Conservation (phyloP, 2,888 invertebrate species). For the Rotaria socialis region DNA sequence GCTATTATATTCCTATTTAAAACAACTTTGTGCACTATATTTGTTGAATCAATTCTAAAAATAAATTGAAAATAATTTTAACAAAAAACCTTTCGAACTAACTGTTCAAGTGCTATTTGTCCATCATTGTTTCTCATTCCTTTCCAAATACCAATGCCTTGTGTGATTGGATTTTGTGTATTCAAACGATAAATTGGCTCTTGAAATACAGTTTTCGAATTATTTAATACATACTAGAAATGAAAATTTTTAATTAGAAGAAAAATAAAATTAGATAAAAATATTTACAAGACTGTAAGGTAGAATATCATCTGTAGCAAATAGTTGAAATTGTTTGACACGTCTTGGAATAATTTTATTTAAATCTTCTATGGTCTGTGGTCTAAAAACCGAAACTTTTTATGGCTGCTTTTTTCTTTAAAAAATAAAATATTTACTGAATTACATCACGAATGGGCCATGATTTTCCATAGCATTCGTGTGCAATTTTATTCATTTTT, state of each 20-base stretch:
- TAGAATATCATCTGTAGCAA: background rate
- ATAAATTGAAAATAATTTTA: background rate
- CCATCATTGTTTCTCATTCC: background rate
- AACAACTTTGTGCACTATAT: background rate
- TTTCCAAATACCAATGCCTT: background rate
- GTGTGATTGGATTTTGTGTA: background rate
- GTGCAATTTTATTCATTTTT: background rate
- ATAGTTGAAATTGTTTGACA: background rate
- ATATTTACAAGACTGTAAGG: background rate
- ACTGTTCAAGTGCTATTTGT: background rate
- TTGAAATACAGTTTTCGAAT: background rate
- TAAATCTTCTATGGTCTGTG: background rate
- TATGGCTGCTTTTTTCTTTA: background rate
- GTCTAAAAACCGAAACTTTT: background rate
- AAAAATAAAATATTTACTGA: background rate
- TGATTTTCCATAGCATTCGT: background rate
- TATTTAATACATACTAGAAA: constrained; percentile 15
- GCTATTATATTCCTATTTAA: background rate
- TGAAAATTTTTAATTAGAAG: background rate
- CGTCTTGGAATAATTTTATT: background rate
- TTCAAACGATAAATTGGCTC: background rate
- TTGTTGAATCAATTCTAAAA: background rate
- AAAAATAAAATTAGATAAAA: background rate
- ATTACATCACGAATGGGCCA: background rate
- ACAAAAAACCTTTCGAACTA: background rate